phyloP scores from a whole-genome alignment of 1,140 invertebrate genomes.

The Trinorchestia longiramus region DNA sequence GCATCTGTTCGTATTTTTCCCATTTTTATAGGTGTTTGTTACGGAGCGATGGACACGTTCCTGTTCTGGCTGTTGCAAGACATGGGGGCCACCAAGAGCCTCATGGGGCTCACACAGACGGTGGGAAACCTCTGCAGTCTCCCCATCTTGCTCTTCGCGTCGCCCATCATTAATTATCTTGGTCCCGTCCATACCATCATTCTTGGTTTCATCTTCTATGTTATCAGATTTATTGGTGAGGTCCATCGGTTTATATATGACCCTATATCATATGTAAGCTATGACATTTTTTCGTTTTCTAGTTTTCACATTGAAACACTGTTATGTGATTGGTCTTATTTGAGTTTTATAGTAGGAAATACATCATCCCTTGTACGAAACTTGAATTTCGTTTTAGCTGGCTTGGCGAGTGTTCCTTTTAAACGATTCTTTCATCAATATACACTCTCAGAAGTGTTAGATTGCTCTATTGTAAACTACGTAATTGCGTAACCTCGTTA shows the following conservation, averaged over 20 bases:
- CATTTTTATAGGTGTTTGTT: slow-evolving; percentile 77
- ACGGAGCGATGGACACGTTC: slow-evolving; percentile 89
- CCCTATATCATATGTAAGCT: background rate
- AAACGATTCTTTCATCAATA: too few species aligned
- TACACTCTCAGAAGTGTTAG: too few species aligned
- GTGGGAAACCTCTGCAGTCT: slow-evolving; percentile 83
- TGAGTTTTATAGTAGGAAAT: background rate
- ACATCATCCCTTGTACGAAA: background rate
- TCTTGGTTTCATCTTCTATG: slow-evolving; percentile 83
- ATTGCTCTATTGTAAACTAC: too few species aligned
- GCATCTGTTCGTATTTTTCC: background rate
- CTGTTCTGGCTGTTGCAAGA: slow-evolving; percentile 88
- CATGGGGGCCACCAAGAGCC: slow-evolving; percentile 80
- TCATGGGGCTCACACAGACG: slow-evolving; percentile 88
- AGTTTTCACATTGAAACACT: background rate
- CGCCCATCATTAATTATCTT: slow-evolving; percentile 81
- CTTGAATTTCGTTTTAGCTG: background rate
- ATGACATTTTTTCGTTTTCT: background rate
- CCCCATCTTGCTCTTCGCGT: slow-evolving; percentile 82
- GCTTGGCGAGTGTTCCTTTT: background rate
- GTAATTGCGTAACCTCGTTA: background rate
- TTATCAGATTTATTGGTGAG: slow-evolving; percentile 80
- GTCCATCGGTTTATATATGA: background rate
- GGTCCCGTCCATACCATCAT: slow-evolving; percentile 87
- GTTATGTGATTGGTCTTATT: background rate